These are phyloP conservation scores for Haemorhous mexicanus DNA, from an alignment of 2,113 vertebrate genomes.

Conservation along the genomic window DNA sequence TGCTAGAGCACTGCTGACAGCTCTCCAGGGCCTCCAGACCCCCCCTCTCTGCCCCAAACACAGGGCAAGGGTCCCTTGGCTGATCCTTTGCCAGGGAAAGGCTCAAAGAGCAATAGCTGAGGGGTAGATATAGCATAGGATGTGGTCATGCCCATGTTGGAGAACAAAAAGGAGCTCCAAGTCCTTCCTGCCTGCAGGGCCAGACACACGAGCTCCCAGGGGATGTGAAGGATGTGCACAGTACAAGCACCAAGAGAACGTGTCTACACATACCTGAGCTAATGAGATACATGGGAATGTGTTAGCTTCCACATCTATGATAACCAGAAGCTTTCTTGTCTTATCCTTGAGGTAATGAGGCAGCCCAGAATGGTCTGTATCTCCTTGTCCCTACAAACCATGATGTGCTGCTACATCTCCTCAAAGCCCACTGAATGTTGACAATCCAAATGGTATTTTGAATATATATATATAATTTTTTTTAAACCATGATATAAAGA, in stretches of 20 bases:
- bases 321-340: slow-evolving; percentile 55
- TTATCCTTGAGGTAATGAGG: slow-evolving; percentile 73
- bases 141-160: accelerated
- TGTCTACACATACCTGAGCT: slow-evolving; percentile 45
- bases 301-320: slow-evolving; percentile 49
- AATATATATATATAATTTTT: neutral
- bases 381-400: slow-evolving; percentile 82
- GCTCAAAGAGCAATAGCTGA: neutral
- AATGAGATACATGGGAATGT: slow-evolving; percentile 23
- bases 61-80: neutral
- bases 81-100: neutral
- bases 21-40: neutral
- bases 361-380: slow-evolving; percentile 83
- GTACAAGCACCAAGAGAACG: neutral
- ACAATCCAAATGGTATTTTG: slow-evolving; percentile 61
- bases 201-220: neutral
- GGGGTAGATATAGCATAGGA: neutral
- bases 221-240: neutral
- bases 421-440: slow-evolving; percentile 64
- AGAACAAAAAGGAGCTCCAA: neutral
- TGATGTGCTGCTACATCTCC: slow-evolving; percentile 81
- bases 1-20: slow-evolving; percentile 75
- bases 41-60: neutral
- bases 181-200: neutral
- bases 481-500: neutral